Evolutionary conservation across 2,888 invertebrate genomes (phyloP).

Genomic region (Argynnis bischoffii): DNA sequence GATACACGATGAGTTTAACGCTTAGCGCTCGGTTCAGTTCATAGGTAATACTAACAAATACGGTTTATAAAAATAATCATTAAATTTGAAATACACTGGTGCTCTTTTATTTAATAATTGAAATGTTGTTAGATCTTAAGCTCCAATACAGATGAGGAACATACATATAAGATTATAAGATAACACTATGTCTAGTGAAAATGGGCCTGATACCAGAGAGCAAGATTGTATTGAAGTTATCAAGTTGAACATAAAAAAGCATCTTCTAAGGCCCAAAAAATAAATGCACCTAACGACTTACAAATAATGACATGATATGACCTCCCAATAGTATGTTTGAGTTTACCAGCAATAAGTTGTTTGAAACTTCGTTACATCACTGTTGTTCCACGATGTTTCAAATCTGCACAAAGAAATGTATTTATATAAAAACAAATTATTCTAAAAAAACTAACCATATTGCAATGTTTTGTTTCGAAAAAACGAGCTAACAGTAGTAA

Average conservation of each 20-base stretch:
- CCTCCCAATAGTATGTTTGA: conserved; percentile 68
- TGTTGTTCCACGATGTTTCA: conserved; percentile 58
- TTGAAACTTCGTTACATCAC: conserved; percentile 65
- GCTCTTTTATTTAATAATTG: conserved; percentile 6
- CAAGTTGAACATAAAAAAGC: conserved; percentile 23
- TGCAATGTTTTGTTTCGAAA: no score
- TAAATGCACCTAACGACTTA: conserved; percentile 74
- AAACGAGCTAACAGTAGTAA: no score
- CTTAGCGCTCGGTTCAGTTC: conserved; percentile 15
- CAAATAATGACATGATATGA: conserved; percentile 66
- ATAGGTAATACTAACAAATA: conserved; percentile 19
- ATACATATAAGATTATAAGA: conserved; percentile 21
- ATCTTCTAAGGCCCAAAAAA: conserved; percentile 29
- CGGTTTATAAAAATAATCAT: conserved; percentile 16
- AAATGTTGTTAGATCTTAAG: conserved; percentile 26
- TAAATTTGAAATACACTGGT: conserved; percentile 21
- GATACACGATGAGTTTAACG: conserved; percentile 14
- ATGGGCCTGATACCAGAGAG: conserved; percentile 20
- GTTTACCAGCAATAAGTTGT: conserved; percentile 75
- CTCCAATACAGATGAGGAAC: conserved; percentile 14
- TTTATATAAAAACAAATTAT: conserved; percentile 25
- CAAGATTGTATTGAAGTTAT: conserved; percentile 17
- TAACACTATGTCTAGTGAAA: conserved; percentile 17
- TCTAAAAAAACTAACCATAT: no score
- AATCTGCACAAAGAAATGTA: conserved; percentile 62